phyloP scores from a whole-genome alignment of 2,888 invertebrate genomes.

The Pristionchus entomophagus region DNA sequence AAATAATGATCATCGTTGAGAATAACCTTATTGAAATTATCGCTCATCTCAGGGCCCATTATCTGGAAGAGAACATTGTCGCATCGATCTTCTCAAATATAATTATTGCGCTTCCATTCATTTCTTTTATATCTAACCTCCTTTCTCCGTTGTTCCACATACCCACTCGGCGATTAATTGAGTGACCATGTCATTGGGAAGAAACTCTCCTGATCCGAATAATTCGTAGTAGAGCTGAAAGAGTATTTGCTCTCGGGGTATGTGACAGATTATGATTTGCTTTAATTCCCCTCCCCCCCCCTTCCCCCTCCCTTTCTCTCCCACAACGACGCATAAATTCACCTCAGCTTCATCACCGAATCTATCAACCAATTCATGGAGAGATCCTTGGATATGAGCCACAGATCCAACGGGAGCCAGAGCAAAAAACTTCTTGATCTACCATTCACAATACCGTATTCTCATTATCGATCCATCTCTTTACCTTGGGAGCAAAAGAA shows the following conservation, averaged over 20 bases:
- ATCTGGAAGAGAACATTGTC: conserved; percentile 85
- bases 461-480: not conserved
- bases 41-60: conserved; percentile 81
- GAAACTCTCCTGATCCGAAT: conserved; percentile 76
- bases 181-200: conserved; percentile 63
- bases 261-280: no score
- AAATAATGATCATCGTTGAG: no score
- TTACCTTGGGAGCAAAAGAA: conserved; percentile 61
- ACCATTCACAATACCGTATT: not conserved
- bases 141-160: conserved; percentile 51
- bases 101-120: not conserved
- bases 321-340: not conserved
- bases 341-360: conserved; percentile 6
- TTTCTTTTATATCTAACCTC: not conserved
- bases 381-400: conserved; percentile 66
- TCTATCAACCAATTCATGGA: conserved; percentile 39
- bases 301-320: no score
- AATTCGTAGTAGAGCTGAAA: conserved; percentile 78
- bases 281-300: no score
- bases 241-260: no score
- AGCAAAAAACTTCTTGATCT: conserved; percentile 63
- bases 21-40: conserved; percentile 72
- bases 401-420: conserved; percentile 70
- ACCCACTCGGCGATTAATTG: conserved; percentile 55
- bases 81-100: conserved; percentile 79